Evolutionary conservation across 2,113 vertebrate genomes (phyloP).

Genomic region (Lethenteron reissneri): DNA sequence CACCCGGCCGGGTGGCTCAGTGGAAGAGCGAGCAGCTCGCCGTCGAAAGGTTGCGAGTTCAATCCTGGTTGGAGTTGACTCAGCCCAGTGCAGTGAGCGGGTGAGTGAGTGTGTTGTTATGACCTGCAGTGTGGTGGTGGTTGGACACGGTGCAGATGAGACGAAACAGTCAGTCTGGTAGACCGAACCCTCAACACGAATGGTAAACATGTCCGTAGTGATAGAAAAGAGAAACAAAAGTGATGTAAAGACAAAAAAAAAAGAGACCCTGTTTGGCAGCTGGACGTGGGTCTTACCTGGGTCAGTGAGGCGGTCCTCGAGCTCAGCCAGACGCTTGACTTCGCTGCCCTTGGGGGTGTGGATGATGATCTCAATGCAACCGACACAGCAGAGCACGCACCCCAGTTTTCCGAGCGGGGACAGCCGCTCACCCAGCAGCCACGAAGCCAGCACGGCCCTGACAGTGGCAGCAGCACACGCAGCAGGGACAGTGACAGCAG

Average conservation of each 20-base stretch:
- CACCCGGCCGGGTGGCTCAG: too few relatives aligned
- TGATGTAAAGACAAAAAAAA: not conserved
- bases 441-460: constrained; percentile 75
- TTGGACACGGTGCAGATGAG: not conserved
- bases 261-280: not conserved
- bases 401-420: constrained; percentile 72
- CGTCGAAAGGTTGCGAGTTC: too few relatives aligned
- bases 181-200: not conserved
- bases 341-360: constrained; percentile 60
- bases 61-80: too few relatives aligned
- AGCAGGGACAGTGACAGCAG: too few relatives aligned
- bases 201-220: not conserved
- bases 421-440: constrained; percentile 60
- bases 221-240: not conserved
- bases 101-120: too few relatives aligned
- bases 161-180: not conserved
- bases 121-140: too few relatives aligned
- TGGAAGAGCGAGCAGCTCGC: too few relatives aligned
- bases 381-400: constrained; percentile 63
- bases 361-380: constrained; percentile 67
- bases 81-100: too few relatives aligned
- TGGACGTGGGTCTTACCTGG: constrained; percentile 37
- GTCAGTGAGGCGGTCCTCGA: constrained; percentile 61
- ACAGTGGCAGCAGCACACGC: not conserved
- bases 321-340: constrained; percentile 45